Evolutionary conservation across 2,888 invertebrate genomes (phyloP).

Genomic region (Tuberolachnus salignus): DNA sequence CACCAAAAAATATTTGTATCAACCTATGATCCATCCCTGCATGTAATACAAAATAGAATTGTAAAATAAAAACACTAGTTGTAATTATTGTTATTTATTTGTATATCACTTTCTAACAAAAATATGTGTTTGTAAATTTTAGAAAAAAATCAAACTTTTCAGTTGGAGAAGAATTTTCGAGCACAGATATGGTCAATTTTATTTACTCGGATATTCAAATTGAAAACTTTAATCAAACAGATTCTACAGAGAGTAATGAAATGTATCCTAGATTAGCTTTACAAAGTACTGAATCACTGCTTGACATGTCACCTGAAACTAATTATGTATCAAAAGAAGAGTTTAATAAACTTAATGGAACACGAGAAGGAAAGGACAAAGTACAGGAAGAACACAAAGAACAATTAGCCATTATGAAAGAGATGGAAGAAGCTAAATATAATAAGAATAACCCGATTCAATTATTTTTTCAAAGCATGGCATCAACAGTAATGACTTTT

Average conservation of each 20-base stretch:
- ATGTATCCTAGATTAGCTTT: background rate
- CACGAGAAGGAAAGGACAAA: background rate
- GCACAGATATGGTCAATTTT: background rate
- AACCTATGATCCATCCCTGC: too few relatives aligned
- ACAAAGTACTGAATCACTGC: background rate
- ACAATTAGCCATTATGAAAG: background rate
- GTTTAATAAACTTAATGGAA: background rate
- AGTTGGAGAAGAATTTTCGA: background rate
- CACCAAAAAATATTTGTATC: too few relatives aligned
- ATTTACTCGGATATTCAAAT: background rate
- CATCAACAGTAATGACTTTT: constrained; percentile 3
- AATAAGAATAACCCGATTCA: background rate
- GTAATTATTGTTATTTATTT: constrained; percentile 8
- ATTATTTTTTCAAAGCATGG: constrained; percentile 16
- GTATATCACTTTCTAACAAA: background rate
- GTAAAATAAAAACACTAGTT: too few relatives aligned
- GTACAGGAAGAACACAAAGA: background rate
- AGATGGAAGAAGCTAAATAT: background rate
- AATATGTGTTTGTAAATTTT: background rate
- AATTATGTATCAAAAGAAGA: background rate
- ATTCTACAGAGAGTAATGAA: background rate
- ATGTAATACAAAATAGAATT: too few relatives aligned
- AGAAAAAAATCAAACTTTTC: constrained; percentile 4
- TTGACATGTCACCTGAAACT: background rate
- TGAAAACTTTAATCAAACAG: background rate